phyloP scores from a whole-genome alignment of 1,140 invertebrate species.

The Drosophila mojavensis region DNA sequence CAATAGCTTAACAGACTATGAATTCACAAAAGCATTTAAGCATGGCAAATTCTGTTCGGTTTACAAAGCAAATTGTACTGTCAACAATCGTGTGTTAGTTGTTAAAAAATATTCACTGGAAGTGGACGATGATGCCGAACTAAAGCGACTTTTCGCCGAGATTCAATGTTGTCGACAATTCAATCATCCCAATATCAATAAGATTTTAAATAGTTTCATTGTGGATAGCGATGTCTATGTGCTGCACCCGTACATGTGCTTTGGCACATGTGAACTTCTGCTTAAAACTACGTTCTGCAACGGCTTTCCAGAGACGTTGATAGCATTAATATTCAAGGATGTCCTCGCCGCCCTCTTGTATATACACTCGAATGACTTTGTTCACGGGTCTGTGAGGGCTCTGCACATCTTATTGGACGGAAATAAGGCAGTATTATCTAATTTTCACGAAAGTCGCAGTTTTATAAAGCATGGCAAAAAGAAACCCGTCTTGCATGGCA shows the following conservation, averaged over 20 bases:
- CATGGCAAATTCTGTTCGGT: conserved; percentile 86
- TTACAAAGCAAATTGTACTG: conserved; percentile 88
- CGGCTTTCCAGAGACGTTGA: conserved; percentile 91
- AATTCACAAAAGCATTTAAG: conserved; percentile 87
- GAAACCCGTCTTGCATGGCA: conserved; percentile 89
- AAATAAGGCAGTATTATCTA: conserved; percentile 86
- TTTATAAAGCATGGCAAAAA: conserved; percentile 89
- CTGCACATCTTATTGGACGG: conserved; percentile 89
- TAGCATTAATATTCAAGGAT: conserved; percentile 92
- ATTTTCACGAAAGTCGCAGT: conserved; percentile 90
- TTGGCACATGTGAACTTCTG: conserved; percentile 92
- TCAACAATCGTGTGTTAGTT: conserved; percentile 88
- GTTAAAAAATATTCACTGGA: conserved; percentile 92
- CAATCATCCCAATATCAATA: conserved; percentile 91
- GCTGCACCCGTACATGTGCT: conserved; percentile 91
- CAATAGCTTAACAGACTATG: conserved; percentile 85
- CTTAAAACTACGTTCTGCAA: conserved; percentile 90
- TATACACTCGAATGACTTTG: conserved; percentile 92
- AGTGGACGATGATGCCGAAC: conserved; percentile 86
- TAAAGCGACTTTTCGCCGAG: conserved; percentile 90
- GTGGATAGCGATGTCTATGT: conserved; percentile 90
- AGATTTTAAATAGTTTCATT: conserved; percentile 90
- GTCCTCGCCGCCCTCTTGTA: conserved; percentile 91
- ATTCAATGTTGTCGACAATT: conserved; percentile 90
- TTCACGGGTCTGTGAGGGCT: conserved; percentile 94